phyloP scores from a whole-genome alignment of 2,113 vertebrate species.

The Siniperca chuatsi region DNA sequence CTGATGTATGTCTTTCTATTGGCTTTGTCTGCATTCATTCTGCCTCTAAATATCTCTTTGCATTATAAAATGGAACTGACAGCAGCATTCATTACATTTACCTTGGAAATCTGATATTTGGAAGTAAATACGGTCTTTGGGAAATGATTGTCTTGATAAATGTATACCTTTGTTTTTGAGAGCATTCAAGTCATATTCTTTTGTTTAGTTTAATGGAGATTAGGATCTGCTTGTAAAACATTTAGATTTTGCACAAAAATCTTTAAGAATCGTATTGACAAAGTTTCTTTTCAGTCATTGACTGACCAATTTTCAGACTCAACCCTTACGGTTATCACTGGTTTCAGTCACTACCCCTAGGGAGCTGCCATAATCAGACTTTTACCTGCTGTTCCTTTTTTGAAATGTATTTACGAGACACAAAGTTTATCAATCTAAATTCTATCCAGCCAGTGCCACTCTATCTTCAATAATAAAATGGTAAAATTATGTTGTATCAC shows the following conservation, averaged over 20 bases:
- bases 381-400: background rate
- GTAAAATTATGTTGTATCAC: background rate
- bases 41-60: background rate
- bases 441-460: background rate
- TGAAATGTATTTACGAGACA: background rate
- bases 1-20: conserved; percentile 1
- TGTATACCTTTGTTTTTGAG: background rate
- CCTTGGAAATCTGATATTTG: background rate
- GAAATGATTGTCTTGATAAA: too few relatives aligned
- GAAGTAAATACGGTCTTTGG: background rate
- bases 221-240: background rate
- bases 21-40: background rate
- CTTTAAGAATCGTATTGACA: too few relatives aligned
- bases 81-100: background rate
- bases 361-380: background rate
- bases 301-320: background rate
- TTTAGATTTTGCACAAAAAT: background rate
- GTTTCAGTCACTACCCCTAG: background rate
- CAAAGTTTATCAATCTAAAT: background rate
- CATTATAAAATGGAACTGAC: background rate
- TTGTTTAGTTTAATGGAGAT: background rate
- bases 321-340: background rate
- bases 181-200: background rate
- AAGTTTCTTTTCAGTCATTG: background rate
- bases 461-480: background rate